Conservation (phyloP, 2,888 invertebrate species). For the Podabrus alpinus region DNA sequence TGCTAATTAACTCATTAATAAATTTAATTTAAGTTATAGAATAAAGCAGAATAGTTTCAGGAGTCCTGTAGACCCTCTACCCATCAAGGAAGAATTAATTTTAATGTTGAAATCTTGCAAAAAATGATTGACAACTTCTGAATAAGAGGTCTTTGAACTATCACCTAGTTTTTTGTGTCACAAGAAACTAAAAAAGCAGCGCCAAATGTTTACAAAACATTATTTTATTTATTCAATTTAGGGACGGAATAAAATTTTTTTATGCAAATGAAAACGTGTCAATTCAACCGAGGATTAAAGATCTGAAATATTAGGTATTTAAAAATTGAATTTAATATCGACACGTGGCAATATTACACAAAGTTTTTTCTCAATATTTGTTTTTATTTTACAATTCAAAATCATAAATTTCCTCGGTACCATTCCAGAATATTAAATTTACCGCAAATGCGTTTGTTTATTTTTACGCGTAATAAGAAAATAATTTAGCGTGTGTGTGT, state of each 20-base stretch:
- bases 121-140: too few relatives aligned
- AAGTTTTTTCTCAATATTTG: neutral
- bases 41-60: too few relatives aligned
- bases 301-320: slow-evolving; percentile 33
- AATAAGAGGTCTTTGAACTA: too few relatives aligned
- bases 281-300: slow-evolving; percentile 33
- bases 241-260: slow-evolving; percentile 6
- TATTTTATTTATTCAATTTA: neutral
- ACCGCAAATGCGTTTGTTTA: neutral
- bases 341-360: slow-evolving; percentile 23
- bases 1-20: too few relatives aligned
- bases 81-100: too few relatives aligned
- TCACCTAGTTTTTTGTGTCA: too few relatives aligned
- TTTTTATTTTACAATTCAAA: neutral
- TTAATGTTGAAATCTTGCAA: too few relatives aligned
- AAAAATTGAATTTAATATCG: slow-evolving; percentile 17
- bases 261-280: slow-evolving; percentile 39
- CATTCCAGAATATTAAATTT: neutral
- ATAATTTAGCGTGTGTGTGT: too few relatives aligned
- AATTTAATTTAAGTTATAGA: too few relatives aligned
- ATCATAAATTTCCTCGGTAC: neutral
- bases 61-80: too few relatives aligned
- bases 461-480: neutral
- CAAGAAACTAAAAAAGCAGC: too few relatives aligned
- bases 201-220: neutral